A percentile compares a stretch with the other conserved stretches of the same genome.
phyloP scores from a whole-genome alignment of 1,140 invertebrate species.

The Diorhabda carinulata region DNA sequence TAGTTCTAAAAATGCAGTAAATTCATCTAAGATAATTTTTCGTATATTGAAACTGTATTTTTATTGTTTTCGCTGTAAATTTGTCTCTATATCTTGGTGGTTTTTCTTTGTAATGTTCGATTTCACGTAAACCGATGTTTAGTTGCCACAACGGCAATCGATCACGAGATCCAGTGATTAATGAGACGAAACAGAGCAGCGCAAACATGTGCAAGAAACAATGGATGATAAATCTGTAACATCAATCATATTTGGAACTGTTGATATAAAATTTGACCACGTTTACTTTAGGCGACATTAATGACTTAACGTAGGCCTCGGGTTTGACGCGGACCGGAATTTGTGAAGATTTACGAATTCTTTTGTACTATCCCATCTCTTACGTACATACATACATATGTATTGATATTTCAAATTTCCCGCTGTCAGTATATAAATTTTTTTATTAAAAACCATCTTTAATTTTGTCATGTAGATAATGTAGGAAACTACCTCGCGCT shows the following conservation, averaged over 20 bases:
- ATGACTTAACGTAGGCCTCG: constrained; percentile 16
- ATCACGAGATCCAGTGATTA: neutral
- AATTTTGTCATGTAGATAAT: too few relatives aligned
- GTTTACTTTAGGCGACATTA: constrained; percentile 17
- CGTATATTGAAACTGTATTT: too few relatives aligned
- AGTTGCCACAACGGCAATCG: neutral
- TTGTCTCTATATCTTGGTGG: too few relatives aligned
- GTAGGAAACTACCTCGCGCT: too few relatives aligned
- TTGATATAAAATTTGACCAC: constrained; percentile 22
- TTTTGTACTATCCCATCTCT: too few relatives aligned
- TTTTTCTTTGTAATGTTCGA: too few relatives aligned
- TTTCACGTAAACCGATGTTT: too few relatives aligned
- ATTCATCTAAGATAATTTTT: neutral
- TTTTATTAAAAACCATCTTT: too few relatives aligned
- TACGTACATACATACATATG: too few relatives aligned
- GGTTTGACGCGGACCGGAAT: constrained; percentile 18
- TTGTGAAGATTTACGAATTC: constrained; percentile 21
- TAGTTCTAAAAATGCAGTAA: neutral
- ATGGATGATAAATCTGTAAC: constrained; percentile 36
- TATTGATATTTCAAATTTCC: too few relatives aligned
- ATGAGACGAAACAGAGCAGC: neutral
- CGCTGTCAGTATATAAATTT: too few relatives aligned
- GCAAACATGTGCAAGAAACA: constrained; percentile 13
- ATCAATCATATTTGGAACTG: constrained; percentile 37
- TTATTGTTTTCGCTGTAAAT: too few relatives aligned